Evolutionary conservation across 2,113 vertebrate species (phyloP), one percentile per base, ranked within the genome.

Genomic region (Eptesicus fuscus): DNA sequence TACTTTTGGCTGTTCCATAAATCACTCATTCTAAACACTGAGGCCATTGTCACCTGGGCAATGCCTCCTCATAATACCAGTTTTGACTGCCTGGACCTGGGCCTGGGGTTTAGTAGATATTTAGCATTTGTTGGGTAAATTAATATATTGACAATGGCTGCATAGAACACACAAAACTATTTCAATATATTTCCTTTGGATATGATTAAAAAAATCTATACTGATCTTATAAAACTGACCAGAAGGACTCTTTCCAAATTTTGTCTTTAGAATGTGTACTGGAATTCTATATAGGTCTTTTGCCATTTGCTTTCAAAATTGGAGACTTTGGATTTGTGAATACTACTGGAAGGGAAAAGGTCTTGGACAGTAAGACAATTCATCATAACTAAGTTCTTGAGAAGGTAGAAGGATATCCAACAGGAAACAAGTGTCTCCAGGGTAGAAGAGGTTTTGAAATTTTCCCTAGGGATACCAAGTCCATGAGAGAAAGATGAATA

Each of bases 161-260:
- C 56, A 47, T 23, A 53, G 32, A 37, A 23, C 77, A 67, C 35
- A 86, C 44, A 83, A 89, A 90, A 82, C 37, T 40, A 78, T 61
- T 83, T 92, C 28, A 78, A 1, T 88, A 9, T 67, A 70, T 95
- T 88, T 95, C 69, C 83, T 92, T 51, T 87, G 67, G 56, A 42
- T 42, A 95, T 51, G 49, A 96, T 79, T 94, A 56, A 90, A 71
- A 12, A 12, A 70, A n/a, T 92, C 20, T 53, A 73, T 85, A 13
- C 9, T 83, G 30, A 79, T 78, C 32, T 93, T 95, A 91, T 22
- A 61, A 87, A 84, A 47, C 44, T 67, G 40, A 65, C 16, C 14
- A 7, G 49, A 83, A 83, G 47, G 10, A 22, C 12, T 20, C 0
- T 63, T 3, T 63, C 69, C 53, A 63, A 32, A 49, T 30, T 28